phyloP scores from a whole-genome alignment of 2,888 invertebrate genomes.

The Omphaloscelis lunosa region DNA sequence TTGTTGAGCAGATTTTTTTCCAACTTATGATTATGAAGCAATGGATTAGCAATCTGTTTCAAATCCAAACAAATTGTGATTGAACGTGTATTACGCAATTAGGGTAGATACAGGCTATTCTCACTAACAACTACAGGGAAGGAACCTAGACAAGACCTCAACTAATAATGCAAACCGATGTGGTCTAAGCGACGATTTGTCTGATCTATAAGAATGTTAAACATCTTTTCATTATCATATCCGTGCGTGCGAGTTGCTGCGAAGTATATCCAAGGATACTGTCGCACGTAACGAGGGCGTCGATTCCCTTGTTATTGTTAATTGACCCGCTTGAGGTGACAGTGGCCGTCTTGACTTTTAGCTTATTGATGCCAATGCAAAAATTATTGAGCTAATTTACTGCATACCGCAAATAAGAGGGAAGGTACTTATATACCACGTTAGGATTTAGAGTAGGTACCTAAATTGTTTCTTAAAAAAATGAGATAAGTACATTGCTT shows the following conservation, averaged over 20 bases:
- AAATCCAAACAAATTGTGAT: no score
- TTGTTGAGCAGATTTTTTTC: no score
- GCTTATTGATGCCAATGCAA: slow-evolving; percentile 67
- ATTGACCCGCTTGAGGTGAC: slow-evolving; percentile 81
- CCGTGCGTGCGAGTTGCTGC: slow-evolving; percentile 24
- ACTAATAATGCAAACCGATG: neutral
- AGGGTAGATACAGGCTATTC: neutral
- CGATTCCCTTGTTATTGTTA: slow-evolving; percentile 75
- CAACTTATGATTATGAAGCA: no score
- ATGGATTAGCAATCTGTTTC: no score
- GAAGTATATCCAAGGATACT: slow-evolving; percentile 43
- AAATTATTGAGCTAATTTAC: slow-evolving; percentile 71
- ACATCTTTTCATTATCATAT: slow-evolving; percentile 19
- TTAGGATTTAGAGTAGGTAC: neutral
- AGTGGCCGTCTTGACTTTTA: slow-evolving; percentile 56
- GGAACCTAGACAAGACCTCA: neutral
- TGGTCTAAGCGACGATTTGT: neutral
- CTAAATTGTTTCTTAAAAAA: neutral
- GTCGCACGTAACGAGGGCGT: slow-evolving; percentile 43
- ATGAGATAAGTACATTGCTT: no score
- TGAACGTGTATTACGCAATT: no score
- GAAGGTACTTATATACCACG: neutral
- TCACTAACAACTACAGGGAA: neutral
- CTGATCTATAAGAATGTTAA: slow-evolving; percentile 18
- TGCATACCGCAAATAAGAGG: neutral